phyloP scores from a whole-genome alignment of 2,888 invertebrate species.

The Lagria hirta region DNA sequence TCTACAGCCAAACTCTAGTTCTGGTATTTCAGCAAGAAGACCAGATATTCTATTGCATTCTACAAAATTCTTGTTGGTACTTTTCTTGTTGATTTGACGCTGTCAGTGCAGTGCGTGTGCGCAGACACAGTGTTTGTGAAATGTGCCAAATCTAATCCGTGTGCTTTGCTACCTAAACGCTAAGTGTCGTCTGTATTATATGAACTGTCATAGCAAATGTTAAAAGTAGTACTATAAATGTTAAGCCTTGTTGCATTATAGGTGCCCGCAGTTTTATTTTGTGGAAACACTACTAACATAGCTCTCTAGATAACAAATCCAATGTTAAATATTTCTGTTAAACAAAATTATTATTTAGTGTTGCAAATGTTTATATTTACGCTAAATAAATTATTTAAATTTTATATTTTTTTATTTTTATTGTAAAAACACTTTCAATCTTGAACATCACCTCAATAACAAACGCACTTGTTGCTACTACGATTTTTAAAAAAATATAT shows the following conservation, averaged over 20 bases:
- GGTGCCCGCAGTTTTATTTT: constrained; percentile 13
- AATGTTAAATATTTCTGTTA: constrained; percentile 22
- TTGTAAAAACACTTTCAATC: too few relatives aligned
- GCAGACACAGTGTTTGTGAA: constrained; percentile 49
- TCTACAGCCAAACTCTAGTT: constrained; percentile 38
- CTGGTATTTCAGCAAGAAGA: constrained; percentile 32
- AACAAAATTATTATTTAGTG: constrained; percentile 35
- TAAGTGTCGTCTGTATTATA: constrained; percentile 41
- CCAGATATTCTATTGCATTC: constrained; percentile 26
- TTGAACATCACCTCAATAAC: too few relatives aligned
- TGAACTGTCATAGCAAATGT: constrained; percentile 29
- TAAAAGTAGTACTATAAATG: constrained; percentile 37
- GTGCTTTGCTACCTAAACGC: constrained; percentile 52
- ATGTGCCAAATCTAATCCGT: constrained; percentile 53
- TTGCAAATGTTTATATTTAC: constrained; percentile 43
- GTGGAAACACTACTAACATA: not conserved
- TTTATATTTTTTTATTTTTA: constrained; percentile 13
- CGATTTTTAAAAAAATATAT: too few relatives aligned
- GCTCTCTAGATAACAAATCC: too few relatives aligned
- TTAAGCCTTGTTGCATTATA: constrained; percentile 37
- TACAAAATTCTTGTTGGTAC: constrained; percentile 38
- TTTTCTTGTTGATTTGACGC: constrained; percentile 47
- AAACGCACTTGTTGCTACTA: too few relatives aligned
- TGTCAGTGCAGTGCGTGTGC: constrained; percentile 38
- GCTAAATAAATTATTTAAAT: constrained; percentile 42